Conservation (phyloP, 2,113 vertebrate genomes). For the Arothron firmamentum region DNA sequence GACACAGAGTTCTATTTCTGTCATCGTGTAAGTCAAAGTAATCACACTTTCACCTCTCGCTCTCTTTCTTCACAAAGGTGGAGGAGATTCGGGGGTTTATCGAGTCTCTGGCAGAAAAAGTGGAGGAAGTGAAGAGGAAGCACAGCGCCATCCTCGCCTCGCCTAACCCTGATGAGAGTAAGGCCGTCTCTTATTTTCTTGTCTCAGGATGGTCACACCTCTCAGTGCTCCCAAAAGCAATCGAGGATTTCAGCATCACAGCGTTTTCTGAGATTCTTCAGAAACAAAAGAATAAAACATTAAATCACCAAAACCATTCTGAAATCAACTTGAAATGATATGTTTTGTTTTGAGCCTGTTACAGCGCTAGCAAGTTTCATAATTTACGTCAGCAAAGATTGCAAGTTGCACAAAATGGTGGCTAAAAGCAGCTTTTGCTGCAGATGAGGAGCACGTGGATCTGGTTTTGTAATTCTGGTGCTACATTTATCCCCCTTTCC, state of each 20-base stretch:
- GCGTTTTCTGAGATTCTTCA: no score
- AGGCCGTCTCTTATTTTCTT: constrained; percentile 53
- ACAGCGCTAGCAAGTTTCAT: no score
- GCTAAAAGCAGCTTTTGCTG: not conserved
- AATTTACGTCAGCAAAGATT: no score
- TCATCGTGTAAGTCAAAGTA: constrained; percentile 21
- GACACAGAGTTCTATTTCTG: constrained; percentile 23
- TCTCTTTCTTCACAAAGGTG: constrained; percentile 73
- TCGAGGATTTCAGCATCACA: no score
- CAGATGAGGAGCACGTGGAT: not conserved
- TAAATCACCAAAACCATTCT: no score
- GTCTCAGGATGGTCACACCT: not conserved
- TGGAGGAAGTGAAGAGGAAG: constrained; percentile 95
- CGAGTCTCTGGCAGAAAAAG: constrained; percentile 89
- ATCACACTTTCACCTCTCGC: constrained; percentile 16
- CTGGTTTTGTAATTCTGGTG: not conserved
- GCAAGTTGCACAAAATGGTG: not conserved
- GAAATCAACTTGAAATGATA: no score
- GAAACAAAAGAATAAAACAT: no score
- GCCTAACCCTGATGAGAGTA: constrained; percentile 93
- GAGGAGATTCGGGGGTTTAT: constrained; percentile 93
- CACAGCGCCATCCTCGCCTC: constrained; percentile 93
- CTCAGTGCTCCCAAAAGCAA: no score
- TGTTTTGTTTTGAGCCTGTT: no score
- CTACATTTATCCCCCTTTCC: no score